Percentiles rank a stretch among this genome's conserved stretches.
phyloP scores from a whole-genome alignment of 2,797 vertebrate species.

The Prunella strophiata region DNA sequence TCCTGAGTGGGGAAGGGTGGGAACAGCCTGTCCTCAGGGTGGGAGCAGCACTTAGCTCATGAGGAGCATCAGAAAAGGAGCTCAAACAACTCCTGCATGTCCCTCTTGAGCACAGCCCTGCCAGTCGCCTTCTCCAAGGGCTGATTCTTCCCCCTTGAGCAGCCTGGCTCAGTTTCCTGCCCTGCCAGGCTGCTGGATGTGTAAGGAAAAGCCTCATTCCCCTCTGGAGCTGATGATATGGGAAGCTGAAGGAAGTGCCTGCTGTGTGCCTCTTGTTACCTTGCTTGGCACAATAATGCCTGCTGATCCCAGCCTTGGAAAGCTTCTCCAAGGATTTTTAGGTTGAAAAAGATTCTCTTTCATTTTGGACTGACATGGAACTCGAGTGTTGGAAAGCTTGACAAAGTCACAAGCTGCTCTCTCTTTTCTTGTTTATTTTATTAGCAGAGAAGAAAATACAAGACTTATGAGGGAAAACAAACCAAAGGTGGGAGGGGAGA shows the following conservation, averaged over 20 bases:
- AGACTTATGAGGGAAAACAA: constrained; percentile 12
- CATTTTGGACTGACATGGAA: not conserved
- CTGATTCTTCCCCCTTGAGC: not conserved
- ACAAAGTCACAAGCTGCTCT: not conserved
- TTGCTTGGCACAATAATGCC: not conserved
- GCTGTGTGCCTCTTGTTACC: not conserved
- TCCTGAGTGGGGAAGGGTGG: not conserved
- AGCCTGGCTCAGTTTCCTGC: not conserved
- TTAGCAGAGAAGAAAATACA: not conserved
- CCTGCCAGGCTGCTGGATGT: not conserved
- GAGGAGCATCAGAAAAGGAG: not conserved
- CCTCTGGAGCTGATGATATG: not conserved
- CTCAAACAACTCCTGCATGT: not conserved
- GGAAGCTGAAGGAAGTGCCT: not conserved
- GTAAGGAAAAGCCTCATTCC: not conserved
- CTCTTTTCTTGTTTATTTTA: not conserved
- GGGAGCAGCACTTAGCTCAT: not conserved
- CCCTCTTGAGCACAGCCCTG: not conserved
- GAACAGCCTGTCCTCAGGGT: not conserved
- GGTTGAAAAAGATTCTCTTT: not conserved
- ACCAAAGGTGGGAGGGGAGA: not conserved
- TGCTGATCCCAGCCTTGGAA: not conserved
- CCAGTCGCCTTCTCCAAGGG: not conserved
- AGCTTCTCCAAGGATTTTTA: not conserved
- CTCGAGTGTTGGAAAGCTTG: not conserved